These are phyloP conservation scores for Leptogaster cylindrica DNA, from an alignment of 2,888 invertebrate genomes.

Conservation along the genomic window DNA sequence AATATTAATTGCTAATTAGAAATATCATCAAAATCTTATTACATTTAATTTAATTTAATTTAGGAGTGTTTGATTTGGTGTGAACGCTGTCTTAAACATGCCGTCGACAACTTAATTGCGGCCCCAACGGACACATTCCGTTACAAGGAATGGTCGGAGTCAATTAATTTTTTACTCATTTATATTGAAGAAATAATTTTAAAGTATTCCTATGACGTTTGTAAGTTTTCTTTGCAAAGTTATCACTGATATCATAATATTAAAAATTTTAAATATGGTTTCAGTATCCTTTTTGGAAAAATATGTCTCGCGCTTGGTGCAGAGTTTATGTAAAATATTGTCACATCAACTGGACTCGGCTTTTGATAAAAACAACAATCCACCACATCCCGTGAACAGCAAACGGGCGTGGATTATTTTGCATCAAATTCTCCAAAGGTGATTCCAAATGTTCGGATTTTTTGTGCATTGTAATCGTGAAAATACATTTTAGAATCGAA, in stretches of 20 bases:
- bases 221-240: slow-evolving; percentile 55
- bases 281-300: slow-evolving; percentile 65
- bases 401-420: slow-evolving; percentile 84
- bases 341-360: slow-evolving; percentile 77
- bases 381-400: slow-evolving; percentile 72
- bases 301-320: slow-evolving; percentile 71
- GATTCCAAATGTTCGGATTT: slow-evolving; percentile 49
- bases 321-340: slow-evolving; percentile 77
- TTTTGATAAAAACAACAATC: slow-evolving; percentile 66
- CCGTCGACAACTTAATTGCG: slow-evolving; percentile 69
- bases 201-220: slow-evolving; percentile 64
- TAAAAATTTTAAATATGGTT: no score
- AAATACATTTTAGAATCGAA: slow-evolving; percentile 66
- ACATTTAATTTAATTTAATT: background rate
- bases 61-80: slow-evolving; percentile 77
- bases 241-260: no score
- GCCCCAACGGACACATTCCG: slow-evolving; percentile 58
- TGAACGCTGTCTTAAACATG: slow-evolving; percentile 77
- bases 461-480: background rate
- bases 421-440: slow-evolving; percentile 76
- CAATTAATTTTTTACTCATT: slow-evolving; percentile 60
- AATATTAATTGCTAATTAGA: background rate
- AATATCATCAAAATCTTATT: background rate
- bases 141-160: slow-evolving; percentile 63
- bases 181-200: slow-evolving; percentile 64